These are phyloP conservation scores for Falco columbarius DNA, from an alignment of 2,797 vertebrate species.

Conservation along the genomic window DNA sequence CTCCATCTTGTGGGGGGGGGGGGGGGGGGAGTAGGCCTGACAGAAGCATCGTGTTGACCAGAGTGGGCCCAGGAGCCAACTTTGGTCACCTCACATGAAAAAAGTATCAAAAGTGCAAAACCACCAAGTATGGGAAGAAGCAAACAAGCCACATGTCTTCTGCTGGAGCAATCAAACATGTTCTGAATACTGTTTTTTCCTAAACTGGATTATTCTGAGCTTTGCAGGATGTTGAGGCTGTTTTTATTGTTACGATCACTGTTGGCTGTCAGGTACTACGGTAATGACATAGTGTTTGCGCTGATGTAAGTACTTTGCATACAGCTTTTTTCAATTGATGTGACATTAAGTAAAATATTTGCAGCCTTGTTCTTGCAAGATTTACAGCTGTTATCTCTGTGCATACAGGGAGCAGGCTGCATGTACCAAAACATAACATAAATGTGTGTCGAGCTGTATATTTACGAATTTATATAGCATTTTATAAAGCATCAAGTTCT, in stretches of 20 bases:
- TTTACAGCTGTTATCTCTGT: background rate
- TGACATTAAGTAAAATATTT: background rate
- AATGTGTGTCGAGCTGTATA: slow-evolving; percentile 77
- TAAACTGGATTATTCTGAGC: background rate
- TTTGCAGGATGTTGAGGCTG: background rate
- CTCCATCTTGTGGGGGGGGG: background rate
- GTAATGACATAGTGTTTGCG: background rate
- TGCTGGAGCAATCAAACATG: background rate
- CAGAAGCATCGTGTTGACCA: background rate
- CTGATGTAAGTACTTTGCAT: background rate
- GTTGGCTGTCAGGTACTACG: background rate
- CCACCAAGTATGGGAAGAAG: fast-evolving
- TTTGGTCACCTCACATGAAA: background rate
- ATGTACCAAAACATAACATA: slow-evolving; percentile 11
- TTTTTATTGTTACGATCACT: background rate
- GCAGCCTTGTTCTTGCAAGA: slow-evolving; percentile 63
- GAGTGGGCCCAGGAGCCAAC: background rate
- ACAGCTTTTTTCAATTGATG: background rate
- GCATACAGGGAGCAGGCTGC: background rate
- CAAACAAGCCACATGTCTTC: background rate
- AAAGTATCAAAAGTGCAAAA: background rate
- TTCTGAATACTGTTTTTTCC: background rate
- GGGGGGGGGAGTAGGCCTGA: background rate
- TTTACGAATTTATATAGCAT: slow-evolving; percentile 70
- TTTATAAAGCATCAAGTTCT: slow-evolving; percentile 84